Conservation (phyloP, 2,797 vertebrate species). For the Poeciliopsis gracilis region DNA sequence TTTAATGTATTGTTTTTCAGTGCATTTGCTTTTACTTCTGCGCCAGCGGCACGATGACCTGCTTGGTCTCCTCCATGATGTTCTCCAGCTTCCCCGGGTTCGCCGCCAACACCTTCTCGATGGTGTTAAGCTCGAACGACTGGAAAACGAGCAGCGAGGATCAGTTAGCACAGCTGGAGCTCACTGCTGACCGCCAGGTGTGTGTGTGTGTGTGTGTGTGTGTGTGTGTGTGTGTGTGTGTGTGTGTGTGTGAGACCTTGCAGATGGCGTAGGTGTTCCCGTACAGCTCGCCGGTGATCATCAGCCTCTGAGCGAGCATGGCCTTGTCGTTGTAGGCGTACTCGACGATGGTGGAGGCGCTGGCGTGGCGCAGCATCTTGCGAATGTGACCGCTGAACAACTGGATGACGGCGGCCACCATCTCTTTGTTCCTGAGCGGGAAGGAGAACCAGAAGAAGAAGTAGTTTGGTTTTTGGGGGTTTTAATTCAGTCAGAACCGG, state of each 20-base stretch:
- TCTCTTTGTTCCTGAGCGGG: constrained; percentile 84
- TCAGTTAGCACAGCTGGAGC: not conserved
- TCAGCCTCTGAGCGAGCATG: constrained; percentile 89
- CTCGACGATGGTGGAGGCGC: constrained; percentile 90
- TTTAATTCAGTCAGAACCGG: not conserved
- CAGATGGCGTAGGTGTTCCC: constrained; percentile 91
- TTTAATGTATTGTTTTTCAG: not conserved
- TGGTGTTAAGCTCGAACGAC: constrained; percentile 85
- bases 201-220: constrained; percentile 19
- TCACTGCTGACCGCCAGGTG: not conserved
- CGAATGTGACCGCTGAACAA: constrained; percentile 92
- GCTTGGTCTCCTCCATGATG: constrained; percentile 95
- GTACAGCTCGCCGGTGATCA: constrained; percentile 93
- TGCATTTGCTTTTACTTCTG: constrained; percentile 86
- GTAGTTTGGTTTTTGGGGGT: not conserved
- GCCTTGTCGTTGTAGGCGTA: constrained; percentile 97
- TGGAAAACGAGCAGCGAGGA: constrained; percentile 50
- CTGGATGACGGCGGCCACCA: constrained; percentile 87
- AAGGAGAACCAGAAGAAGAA: not conserved
- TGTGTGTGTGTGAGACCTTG: constrained; percentile 79
- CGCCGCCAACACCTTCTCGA: constrained; percentile 86
- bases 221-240: constrained; percentile 17
- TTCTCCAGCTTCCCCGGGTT: constrained; percentile 85
- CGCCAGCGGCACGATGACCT: constrained; percentile 92
- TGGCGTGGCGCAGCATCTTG: constrained; percentile 88